Conservation (phyloP, 2,888 invertebrate species). For the Pachymerium ferrugineum region DNA sequence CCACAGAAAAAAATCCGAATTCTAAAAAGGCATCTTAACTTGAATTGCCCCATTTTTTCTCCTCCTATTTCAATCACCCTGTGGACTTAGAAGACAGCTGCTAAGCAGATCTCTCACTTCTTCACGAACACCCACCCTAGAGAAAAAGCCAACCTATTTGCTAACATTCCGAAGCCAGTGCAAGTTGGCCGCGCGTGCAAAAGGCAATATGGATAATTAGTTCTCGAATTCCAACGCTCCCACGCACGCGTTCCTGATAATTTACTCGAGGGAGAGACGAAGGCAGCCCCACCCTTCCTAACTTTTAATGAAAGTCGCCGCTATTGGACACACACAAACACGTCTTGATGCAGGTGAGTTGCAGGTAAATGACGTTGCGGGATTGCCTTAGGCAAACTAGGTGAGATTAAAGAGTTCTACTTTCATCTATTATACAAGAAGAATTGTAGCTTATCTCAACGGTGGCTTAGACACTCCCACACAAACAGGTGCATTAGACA, state of each 20-base stretch:
- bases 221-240: neutral
- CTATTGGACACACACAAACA: neutral
- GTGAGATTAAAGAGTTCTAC: neutral
- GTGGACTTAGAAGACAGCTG: neutral
- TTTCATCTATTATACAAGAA: neutral
- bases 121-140: neutral
- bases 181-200: slow-evolving; percentile 9
- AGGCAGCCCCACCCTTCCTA: neutral
- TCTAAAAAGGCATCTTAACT: too few relatives aligned
- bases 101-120: neutral
- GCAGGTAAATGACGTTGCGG: neutral
- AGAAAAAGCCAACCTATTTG: slow-evolving; percentile 3
- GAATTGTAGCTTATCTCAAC: neutral
- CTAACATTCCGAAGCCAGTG: neutral
- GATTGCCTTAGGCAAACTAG: neutral
- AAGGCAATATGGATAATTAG: slow-evolving; percentile 13
- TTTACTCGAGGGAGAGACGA: slow-evolving; percentile 6
- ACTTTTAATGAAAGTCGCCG: neutral
- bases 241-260: slow-evolving; percentile 13
- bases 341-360: neutral
- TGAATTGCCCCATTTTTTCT: neutral
- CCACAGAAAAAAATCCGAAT: neutral
- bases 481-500: slow-evolving; percentile 8
- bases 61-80: neutral
- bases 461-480: neutral